Evolutionary conservation across 2,888 invertebrate species (phyloP).

Genomic region (Pyrrhosoma nymphula): DNA sequence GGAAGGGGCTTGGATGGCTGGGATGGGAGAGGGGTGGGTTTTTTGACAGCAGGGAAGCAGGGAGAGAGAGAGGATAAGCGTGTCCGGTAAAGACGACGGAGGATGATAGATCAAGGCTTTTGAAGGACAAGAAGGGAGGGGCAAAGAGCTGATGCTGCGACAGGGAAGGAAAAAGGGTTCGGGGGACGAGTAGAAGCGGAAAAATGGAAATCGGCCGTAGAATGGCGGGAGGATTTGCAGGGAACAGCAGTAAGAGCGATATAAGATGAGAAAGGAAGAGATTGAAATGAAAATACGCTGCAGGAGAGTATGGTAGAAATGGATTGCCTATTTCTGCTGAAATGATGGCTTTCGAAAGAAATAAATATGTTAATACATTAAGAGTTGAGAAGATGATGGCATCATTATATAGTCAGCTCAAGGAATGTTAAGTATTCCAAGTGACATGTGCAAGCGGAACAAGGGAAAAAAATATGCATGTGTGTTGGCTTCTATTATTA

Average conservation of each 20-base stretch:
- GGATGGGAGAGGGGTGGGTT: slow-evolving; percentile 69
- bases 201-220: not conserved
- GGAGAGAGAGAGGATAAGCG: slow-evolving; percentile 69
- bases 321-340: not conserved
- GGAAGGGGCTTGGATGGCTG: not conserved
- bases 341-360: too few relatives aligned
- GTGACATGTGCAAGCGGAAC: not conserved
- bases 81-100: slow-evolving; percentile 64
- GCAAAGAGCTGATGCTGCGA: slow-evolving; percentile 14
- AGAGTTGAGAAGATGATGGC: not conserved
- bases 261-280: not conserved
- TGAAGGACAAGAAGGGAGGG: slow-evolving; percentile 57
- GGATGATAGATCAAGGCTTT: slow-evolving; percentile 65
- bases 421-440: not conserved
- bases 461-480: too few relatives aligned
- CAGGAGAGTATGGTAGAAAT: not conserved
- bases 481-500: too few relatives aligned
- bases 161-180: slow-evolving; percentile 22
- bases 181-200: slow-evolving; percentile 36
- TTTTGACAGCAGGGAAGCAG: slow-evolving; percentile 40
- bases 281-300: not conserved
- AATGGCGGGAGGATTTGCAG: not conserved
- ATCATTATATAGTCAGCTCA: not conserved
- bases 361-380: not conserved
- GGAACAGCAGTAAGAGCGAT: not conserved